These are phyloP conservation scores for Petrosia ficiformis DNA, from an alignment of 37 sponge, comb jelly and placozoan species.

Conservation along the genomic window DNA sequence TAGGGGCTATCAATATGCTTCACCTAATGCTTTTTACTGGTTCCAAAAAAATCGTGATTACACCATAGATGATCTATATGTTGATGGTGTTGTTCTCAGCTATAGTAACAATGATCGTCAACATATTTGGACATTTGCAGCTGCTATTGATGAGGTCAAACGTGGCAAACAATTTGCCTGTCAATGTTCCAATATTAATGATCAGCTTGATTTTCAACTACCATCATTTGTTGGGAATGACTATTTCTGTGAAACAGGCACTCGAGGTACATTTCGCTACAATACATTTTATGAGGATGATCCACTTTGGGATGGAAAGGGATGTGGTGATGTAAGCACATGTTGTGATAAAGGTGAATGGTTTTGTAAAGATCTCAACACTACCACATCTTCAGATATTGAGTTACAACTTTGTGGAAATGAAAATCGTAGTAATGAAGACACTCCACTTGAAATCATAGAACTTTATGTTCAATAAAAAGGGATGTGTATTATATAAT, in stretches of 20 bases:
- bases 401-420: slow-evolving; percentile 56
- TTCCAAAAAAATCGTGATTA: neutral
- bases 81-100: slow-evolving; percentile 47
- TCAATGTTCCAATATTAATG: slow-evolving; percentile 26
- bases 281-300: slow-evolving; percentile 6
- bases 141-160: slow-evolving; percentile 27
- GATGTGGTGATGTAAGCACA: slow-evolving; percentile 30
- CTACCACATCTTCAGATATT: slow-evolving; percentile 2
- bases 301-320: slow-evolving; percentile 56
- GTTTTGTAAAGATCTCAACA: slow-evolving; percentile 30
- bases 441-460: slow-evolving; percentile 43
- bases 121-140: slow-evolving; percentile 63
- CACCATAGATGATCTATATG: slow-evolving; percentile 32
- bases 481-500: neutral
- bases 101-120: neutral
- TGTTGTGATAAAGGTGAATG: slow-evolving; percentile 31
- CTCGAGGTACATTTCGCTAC: neutral
- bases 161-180: slow-evolving; percentile 12
- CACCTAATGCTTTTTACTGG: slow-evolving; percentile 50
- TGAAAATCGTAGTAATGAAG: slow-evolving; percentile 33
- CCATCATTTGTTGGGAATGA: slow-evolving; percentile 24
- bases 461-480: slow-evolving; percentile 40
- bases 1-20: slow-evolving; percentile 32
- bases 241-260: slow-evolving; percentile 53
- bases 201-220: neutral